A percentile compares a stretch with the other conserved stretches of the same genome.
These are phyloP conservation scores for Prolemur simus DNA, from an alignment of 2,113 vertebrate species.

Conservation along the genomic window DNA sequence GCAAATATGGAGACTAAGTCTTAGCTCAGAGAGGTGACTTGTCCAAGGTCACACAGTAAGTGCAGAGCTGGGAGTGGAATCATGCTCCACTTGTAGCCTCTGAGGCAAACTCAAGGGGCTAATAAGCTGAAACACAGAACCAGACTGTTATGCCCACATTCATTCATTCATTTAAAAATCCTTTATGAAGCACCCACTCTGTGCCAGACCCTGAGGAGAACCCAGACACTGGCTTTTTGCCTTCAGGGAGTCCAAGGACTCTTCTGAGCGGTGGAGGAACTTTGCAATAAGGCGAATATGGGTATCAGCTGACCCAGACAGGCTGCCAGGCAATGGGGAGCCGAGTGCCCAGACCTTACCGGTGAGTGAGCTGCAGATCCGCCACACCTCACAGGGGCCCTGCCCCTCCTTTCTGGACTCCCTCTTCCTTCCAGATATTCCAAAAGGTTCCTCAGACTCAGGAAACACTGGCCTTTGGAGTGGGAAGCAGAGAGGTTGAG, in stretches of 20 bases:
- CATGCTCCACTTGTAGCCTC: background rate
- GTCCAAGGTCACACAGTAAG: background rate
- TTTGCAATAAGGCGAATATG: background rate
- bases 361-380: background rate
- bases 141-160: background rate
- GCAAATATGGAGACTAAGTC: background rate
- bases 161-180: constrained; percentile 24
- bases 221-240: background rate
- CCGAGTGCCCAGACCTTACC: too few species aligned
- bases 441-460: background rate
- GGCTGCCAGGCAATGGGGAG: background rate
- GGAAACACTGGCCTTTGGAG: background rate
- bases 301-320: background rate
- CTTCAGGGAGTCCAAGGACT: background rate
- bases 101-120: background rate
- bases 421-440: background rate
- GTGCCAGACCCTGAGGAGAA: background rate
- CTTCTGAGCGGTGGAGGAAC: background rate
- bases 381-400: background rate
- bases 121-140: background rate
- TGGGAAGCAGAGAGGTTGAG: background rate
- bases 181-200: background rate
- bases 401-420: background rate
- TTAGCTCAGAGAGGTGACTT: background rate
- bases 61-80: background rate